Evolutionary conservation across 2,888 invertebrate genomes (phyloP).

Genomic region (Polyommatus iphigenia): DNA sequence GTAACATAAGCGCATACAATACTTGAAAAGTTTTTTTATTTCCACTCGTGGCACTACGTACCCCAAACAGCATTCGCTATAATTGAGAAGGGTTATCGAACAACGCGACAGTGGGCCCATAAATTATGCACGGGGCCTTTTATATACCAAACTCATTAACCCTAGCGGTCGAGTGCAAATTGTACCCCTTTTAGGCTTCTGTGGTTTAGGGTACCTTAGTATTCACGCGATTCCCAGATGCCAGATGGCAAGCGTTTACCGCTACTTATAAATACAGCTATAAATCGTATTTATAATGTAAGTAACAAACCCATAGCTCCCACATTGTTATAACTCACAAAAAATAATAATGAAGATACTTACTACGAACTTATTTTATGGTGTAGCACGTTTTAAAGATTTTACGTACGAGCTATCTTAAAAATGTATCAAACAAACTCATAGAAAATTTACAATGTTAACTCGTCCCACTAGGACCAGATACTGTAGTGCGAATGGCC

Average conservation of each 20-base stretch:
- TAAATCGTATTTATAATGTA: not conserved
- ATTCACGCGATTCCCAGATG: not conserved
- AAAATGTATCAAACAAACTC: too few relatives aligned
- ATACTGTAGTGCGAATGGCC: not conserved
- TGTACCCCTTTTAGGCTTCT: constrained; percentile 24
- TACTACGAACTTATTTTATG: too few relatives aligned
- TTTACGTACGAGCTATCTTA: too few relatives aligned
- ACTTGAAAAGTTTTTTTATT: not conserved
- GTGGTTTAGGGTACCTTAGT: not conserved
- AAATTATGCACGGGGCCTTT: constrained; percentile 63
- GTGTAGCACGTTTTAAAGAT: too few relatives aligned
- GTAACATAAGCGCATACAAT: not conserved
- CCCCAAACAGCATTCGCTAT: constrained; percentile 38
- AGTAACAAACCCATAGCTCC: not conserved
- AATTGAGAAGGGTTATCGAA: constrained; percentile 39
- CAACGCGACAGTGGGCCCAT: constrained; percentile 47
- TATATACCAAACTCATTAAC: constrained; percentile 66
- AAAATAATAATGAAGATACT: too few relatives aligned
- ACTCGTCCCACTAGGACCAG: too few relatives aligned
- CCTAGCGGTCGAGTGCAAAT: constrained; percentile 37
- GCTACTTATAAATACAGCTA: not conserved
- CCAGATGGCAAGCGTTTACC: not conserved
- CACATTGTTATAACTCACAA: too few relatives aligned
- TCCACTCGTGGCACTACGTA: constrained; percentile 11
- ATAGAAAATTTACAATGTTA: too few relatives aligned